Evolutionary conservation across 2,113 vertebrate species (phyloP).

Genomic region (Pandion haliaetus): DNA sequence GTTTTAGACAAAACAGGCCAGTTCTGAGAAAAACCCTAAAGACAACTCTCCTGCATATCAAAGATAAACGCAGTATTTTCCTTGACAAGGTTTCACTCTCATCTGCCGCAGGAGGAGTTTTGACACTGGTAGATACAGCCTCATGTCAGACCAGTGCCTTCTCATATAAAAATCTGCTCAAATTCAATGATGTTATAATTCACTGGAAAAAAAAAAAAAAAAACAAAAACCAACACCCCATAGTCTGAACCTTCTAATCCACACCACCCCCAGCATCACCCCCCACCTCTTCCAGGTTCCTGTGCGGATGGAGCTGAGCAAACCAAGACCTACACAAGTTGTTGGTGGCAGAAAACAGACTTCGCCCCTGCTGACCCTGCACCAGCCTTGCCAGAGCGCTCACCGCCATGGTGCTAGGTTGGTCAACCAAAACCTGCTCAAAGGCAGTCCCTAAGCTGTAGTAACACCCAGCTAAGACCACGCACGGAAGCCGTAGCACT

Average conservation of each 20-base stretch:
- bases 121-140: neutral
- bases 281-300: neutral
- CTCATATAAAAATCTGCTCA: neutral
- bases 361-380: neutral
- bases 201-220: neutral
- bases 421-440: neutral
- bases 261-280: neutral
- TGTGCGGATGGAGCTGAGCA: neutral
- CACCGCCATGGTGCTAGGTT: neutral
- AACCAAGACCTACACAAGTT: neutral
- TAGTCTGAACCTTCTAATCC: neutral
- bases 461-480: neutral
- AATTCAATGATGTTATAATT: too few relatives aligned
- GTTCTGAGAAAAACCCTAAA: neutral
- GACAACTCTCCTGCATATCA: neutral
- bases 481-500: neutral
- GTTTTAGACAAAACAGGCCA: neutral
- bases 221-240: accelerated
- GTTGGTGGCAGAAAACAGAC: neutral
- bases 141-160: neutral
- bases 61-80: neutral
- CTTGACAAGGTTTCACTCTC: neutral
- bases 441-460: neutral
- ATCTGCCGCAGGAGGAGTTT: neutral
- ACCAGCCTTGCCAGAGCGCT: accelerated